These are phyloP conservation scores for Nycticorax nycticorax DNA, from an alignment of 2,113 vertebrate genomes.

Conservation along the genomic window DNA sequence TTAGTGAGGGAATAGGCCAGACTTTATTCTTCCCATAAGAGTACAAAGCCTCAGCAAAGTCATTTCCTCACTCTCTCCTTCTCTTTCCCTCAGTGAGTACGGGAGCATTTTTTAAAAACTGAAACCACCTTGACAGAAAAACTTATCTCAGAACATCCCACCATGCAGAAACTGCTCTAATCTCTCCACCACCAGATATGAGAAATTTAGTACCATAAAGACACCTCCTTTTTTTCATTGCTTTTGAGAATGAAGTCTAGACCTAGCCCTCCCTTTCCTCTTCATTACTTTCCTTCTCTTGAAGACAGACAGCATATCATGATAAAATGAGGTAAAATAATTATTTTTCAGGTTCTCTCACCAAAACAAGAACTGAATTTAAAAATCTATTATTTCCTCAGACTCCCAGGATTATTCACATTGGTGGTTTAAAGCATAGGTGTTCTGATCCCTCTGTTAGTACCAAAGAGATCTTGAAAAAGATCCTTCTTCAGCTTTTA, in stretches of 20 bases:
- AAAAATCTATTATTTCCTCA: background rate
- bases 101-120: background rate
- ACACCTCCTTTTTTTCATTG: background rate
- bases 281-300: background rate
- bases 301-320: background rate
- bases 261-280: background rate
- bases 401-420: background rate
- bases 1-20: background rate
- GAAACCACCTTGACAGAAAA: background rate
- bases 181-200: background rate
- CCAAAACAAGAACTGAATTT: background rate
- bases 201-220: background rate
- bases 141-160: background rate
- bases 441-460: background rate
- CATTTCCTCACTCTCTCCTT: background rate
- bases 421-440: background rate
- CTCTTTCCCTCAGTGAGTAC: background rate
- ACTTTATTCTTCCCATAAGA: background rate
- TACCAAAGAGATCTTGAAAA: background rate
- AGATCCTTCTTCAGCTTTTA: background rate
- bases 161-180: conserved; percentile 6
- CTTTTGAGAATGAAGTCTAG: background rate
- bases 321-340: background rate
- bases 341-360: background rate
- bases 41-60: background rate